Base-by-base conservation (phyloP, 1,140 invertebrate genomes). In the Acyrthosiphon pisum region DNA sequence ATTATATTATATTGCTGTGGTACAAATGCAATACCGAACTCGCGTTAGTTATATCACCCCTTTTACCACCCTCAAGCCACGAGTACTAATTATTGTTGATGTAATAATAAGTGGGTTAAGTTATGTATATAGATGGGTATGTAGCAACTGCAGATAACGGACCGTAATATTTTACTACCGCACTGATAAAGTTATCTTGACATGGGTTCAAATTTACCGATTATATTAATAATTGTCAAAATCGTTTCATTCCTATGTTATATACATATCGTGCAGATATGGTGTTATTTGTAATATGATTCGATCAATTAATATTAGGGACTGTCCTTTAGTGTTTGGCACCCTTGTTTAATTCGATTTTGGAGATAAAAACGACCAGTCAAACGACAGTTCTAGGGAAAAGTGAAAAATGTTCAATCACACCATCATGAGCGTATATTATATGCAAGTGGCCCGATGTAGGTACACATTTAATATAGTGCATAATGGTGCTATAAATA, bases 181-280 rank as follows among this genome's bases (percentile, higher is more conserved):
- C n/a, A 76, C 30, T 18, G 60, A 76, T 76, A 68, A 18, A 76
- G 23, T 76, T n/a, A 76, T 76, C 60, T 76, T 14, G 30, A 76
- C n/a, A n/a, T n/a, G 60, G 60, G 60, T 76, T 76, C 30, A 76
- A 76, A n/a, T 76, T 76, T 76, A 76, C 60, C 60, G 60, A 76
- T 76, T 76, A n/a, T 76, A 76, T n/a, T 76, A 76, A 76, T 76
- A 76, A 76, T 76, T 76, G 60, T 76, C 60, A n/a, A 76, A 76
- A 76, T 18, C 60, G 60, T n/a, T 76, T 76, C 14, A 18, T 76
- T n/a, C 14, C 60, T n/a, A 20, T 18, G 18, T 14, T 6, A 68
- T 20, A 68, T n/a, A 56, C 20, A 53, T 22, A 60, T 18, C 6
- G 60, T 14, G 9, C 26, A 68, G 60, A 68, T 76, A 76, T 76